A percentile compares a stretch with the other conserved stretches of the same genome.
Conservation (phyloP, 53 echinoderm and acorn worm genomes). For the Crossaster papposus region DNA sequence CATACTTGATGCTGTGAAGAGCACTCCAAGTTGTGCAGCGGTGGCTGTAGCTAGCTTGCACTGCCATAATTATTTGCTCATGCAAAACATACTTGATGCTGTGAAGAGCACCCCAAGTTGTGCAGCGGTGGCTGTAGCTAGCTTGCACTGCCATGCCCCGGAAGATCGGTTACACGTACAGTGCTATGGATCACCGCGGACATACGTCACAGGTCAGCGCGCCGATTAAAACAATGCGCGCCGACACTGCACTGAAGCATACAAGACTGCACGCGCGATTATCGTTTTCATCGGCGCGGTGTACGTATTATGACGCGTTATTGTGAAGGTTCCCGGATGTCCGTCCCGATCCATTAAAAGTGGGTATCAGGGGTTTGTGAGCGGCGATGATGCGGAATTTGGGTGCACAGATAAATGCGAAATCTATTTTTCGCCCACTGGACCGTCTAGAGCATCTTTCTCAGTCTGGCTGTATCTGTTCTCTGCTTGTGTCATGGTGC, state of each 20-base stretch:
- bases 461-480: conserved; percentile 64
- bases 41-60: too few relatives aligned
- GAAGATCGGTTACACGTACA: too few relatives aligned
- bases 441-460: conserved; percentile 59
- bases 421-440: conserved; percentile 56
- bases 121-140: background rate
- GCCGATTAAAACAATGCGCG: too few relatives aligned
- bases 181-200: too few relatives aligned
- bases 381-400: conserved; percentile 60
- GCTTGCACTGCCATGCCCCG: too few relatives aligned
- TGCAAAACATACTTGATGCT: background rate
- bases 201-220: too few relatives aligned
- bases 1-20: background rate
- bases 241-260: too few relatives aligned
- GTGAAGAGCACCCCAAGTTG: background rate
- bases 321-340: too few relatives aligned
- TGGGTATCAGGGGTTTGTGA: conserved; percentile 65
- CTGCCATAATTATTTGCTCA: too few relatives aligned
- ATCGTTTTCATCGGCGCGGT: too few relatives aligned
- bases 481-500: conserved; percentile 56
- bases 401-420: conserved; percentile 59
- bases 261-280: too few relatives aligned
- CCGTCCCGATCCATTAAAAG: conserved; percentile 57
- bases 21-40: background rate
- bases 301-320: too few relatives aligned